Evolutionary conservation across 2,888 invertebrate genomes (phyloP).

Genomic region (Hyposoter didymator): DNA sequence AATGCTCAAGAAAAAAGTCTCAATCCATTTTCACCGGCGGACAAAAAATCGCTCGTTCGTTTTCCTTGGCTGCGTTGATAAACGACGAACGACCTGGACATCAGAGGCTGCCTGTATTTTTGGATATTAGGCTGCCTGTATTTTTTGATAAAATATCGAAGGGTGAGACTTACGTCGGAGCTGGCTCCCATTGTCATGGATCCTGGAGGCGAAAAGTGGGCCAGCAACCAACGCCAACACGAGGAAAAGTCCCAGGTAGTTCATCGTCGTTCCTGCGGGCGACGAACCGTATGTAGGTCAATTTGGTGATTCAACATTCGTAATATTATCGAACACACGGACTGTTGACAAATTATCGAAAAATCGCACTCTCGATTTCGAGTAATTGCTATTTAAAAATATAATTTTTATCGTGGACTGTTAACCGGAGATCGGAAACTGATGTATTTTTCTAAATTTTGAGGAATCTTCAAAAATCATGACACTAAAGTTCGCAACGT

Average conservation of each 20-base stretch:
- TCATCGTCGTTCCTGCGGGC: conserved; percentile 62
- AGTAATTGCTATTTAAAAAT: not conserved
- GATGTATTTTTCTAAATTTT: no score
- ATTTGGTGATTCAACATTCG: conserved; percentile 54
- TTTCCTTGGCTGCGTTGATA: no score
- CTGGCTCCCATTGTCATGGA: conserved; percentile 53
- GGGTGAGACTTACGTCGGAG: conserved; percentile 41
- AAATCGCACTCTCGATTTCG: conserved; percentile 23
- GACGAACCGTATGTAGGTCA: conserved; percentile 60
- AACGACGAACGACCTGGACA: no score
- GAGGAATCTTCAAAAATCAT: no score
- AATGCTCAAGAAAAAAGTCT: not conserved
- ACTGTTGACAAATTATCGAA: conserved; percentile 1
- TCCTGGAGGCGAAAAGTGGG: conserved; percentile 53
- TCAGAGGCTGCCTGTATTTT: no score
- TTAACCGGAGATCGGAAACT: no score
- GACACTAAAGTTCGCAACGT: no score
- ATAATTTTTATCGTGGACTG: not conserved
- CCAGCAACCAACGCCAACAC: conserved; percentile 59
- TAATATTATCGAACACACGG: conserved; percentile 35
- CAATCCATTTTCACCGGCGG: no score
- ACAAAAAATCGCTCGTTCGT: no score
- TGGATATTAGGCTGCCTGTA: not conserved
- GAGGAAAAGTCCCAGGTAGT: conserved; percentile 65
- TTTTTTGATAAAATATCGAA: conserved; percentile 8